These are phyloP conservation scores for Eonycteris spelaea DNA, from an alignment of 2,113 vertebrate genomes.

Conservation along the genomic window DNA sequence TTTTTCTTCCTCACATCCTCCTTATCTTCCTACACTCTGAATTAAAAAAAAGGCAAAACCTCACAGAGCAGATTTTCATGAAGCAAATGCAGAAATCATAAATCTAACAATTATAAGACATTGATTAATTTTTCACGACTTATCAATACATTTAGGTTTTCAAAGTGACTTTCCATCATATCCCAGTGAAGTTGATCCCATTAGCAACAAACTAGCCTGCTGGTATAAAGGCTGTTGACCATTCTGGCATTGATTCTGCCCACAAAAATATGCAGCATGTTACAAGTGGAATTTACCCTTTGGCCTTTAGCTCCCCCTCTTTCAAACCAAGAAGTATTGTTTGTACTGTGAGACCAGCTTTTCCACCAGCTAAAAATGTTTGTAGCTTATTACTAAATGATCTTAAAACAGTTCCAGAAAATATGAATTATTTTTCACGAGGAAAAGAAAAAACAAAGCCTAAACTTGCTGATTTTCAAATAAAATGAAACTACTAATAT, in stretches of 20 bases:
- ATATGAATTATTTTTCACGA: neutral
- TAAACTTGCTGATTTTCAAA: neutral
- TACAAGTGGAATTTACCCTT: slow-evolving; percentile 78
- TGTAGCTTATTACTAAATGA: slow-evolving; percentile 42
- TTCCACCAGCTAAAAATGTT: slow-evolving; percentile 46
- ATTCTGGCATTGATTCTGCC: slow-evolving; percentile 60
- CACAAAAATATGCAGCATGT: slow-evolving; percentile 72
- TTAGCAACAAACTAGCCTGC: neutral
- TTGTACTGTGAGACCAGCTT: slow-evolving; percentile 61
- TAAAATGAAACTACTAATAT: neutral
- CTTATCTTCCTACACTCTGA: slow-evolving; percentile 77
- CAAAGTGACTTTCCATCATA: slow-evolving; percentile 44
- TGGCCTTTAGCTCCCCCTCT: slow-evolving; percentile 77
- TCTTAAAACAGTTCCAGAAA: slow-evolving; percentile 33
- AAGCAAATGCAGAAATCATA: neutral
- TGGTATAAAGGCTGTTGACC: slow-evolving; percentile 22
- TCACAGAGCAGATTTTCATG: slow-evolving; percentile 11
- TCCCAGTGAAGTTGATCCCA: slow-evolving; percentile 39
- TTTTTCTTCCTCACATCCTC: slow-evolving; percentile 69
- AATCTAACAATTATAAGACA: neutral
- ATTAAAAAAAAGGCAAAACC: slow-evolving; percentile 56
- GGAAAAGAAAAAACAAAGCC: neutral
- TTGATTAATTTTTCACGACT: slow-evolving; percentile 30
- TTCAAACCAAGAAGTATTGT: slow-evolving; percentile 75
- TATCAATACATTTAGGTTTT: slow-evolving; percentile 54